phyloP scores from a whole-genome alignment of 2,113 vertebrate genomes.

The Phalacrocorax carbo region DNA sequence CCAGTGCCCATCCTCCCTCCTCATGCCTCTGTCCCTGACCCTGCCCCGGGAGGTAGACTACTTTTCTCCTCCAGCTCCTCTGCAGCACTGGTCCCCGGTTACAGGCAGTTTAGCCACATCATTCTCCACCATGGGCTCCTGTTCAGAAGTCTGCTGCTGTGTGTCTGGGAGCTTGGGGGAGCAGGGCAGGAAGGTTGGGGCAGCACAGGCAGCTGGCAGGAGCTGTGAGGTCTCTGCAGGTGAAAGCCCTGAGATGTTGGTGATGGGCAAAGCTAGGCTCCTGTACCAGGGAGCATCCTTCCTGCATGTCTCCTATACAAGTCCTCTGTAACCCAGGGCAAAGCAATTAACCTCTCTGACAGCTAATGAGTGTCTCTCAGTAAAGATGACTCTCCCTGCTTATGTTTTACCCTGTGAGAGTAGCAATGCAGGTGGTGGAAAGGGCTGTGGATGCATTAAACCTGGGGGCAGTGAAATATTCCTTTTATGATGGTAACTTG shows the following conservation, averaged over 20 bases:
- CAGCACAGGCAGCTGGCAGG: neutral
- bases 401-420: neutral
- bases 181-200: neutral
- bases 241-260: rapidly evolving
- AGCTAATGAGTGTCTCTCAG: rapidly evolving
- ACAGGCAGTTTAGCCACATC: neutral
- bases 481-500: neutral
- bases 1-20: neutral
- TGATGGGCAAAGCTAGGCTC: neutral
- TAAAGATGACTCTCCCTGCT: neutral
- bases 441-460: neutral
- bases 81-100: neutral
- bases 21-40: neutral
- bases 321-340: neutral
- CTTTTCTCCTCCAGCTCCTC: neutral
- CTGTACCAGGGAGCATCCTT: neutral
- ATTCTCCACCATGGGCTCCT: neutral
- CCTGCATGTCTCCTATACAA: neutral
- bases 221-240: neutral
- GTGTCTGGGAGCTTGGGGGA: neutral
- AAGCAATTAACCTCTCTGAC: neutral
- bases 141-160: neutral
- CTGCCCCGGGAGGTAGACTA: neutral
- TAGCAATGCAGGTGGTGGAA: neutral
- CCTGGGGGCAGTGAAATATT: neutral